These are phyloP conservation scores for Endotricha flammealis DNA, from an alignment of 2,888 invertebrate species.

Conservation along the genomic window DNA sequence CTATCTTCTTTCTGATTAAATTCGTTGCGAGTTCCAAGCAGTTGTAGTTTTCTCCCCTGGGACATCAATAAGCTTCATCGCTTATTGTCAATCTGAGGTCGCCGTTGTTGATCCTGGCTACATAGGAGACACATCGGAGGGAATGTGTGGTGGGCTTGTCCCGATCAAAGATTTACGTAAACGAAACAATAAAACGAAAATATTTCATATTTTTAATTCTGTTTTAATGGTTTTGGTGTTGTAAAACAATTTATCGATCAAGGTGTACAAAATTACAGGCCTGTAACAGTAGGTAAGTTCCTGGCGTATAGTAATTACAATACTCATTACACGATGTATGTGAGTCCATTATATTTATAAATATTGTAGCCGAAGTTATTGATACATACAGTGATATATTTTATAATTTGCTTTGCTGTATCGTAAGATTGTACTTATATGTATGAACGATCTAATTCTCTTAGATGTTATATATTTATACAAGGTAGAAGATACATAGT, in stretches of 20 bases:
- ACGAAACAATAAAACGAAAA: too few relatives aligned
- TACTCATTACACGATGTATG: slow-evolving; percentile 44
- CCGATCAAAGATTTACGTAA: too few relatives aligned
- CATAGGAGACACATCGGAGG: too few relatives aligned
- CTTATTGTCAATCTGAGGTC: too few relatives aligned
- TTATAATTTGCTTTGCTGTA: slow-evolving; percentile 63
- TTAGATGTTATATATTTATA: slow-evolving; percentile 47
- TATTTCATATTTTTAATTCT: slow-evolving; percentile 49
- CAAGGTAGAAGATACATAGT: slow-evolving; percentile 38
- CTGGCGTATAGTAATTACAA: slow-evolving; percentile 49
- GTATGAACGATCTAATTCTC: slow-evolving; percentile 40
- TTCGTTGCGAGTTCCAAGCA: too few relatives aligned
- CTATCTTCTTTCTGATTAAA: too few relatives aligned
- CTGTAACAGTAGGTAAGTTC: slow-evolving; percentile 59
- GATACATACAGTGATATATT: slow-evolving; percentile 47
- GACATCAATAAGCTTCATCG: too few relatives aligned
- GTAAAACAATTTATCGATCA: slow-evolving; percentile 66
- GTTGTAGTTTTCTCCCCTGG: too few relatives aligned
- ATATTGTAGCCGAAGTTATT: slow-evolving; percentile 48
- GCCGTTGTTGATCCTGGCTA: too few relatives aligned
- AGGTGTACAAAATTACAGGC: slow-evolving; percentile 75
- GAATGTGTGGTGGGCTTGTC: too few relatives aligned
- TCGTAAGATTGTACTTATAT: slow-evolving; percentile 52
- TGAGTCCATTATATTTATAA: slow-evolving; percentile 47
- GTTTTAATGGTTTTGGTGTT: slow-evolving; percentile 69